These are phyloP conservation scores for Chaetogeoica ovagalla DNA, from an alignment of 2,888 invertebrate species.

Conservation along the genomic window DNA sequence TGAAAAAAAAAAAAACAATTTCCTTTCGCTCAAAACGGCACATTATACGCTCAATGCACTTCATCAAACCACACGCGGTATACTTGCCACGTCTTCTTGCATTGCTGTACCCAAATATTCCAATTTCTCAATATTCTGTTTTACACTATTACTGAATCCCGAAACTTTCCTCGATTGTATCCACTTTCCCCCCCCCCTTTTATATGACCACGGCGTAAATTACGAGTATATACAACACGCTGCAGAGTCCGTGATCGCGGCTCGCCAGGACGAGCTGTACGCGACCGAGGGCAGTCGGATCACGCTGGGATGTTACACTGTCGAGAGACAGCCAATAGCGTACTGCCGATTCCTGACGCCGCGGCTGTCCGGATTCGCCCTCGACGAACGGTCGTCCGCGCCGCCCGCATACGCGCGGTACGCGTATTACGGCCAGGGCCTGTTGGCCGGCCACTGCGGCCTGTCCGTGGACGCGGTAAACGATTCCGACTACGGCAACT, in stretches of 20 bases:
- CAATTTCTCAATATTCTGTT: too few species aligned
- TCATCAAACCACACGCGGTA: too few species aligned
- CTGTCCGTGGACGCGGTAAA: conserved; percentile 81
- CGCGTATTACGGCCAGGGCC: conserved; percentile 34
- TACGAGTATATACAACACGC: too few species aligned
- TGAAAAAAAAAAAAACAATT: too few species aligned
- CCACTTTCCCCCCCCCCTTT: too few species aligned
- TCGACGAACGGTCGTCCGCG: conserved; percentile 29
- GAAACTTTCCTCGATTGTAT: too few species aligned
- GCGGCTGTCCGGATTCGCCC: conserved; percentile 26
- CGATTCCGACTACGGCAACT: conserved; percentile 86
- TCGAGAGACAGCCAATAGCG: conserved; percentile 35
- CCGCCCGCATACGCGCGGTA: background rate
- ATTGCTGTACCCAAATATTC: too few species aligned
- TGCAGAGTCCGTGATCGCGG: conserved; percentile 33
- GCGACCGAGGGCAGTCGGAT: conserved; percentile 32
- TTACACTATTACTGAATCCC: too few species aligned
- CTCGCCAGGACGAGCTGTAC: conserved; percentile 36
- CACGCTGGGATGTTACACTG: conserved; percentile 36
- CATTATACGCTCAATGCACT: too few species aligned
- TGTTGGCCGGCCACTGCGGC: conserved; percentile 67
- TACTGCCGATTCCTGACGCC: conserved; percentile 46
- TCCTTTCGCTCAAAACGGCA: too few species aligned
- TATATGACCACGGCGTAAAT: too few species aligned
- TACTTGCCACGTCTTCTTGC: too few species aligned